Base-by-base conservation (phyloP, 2,113 vertebrate genomes). In the Phalacrocorax brasilianus region DNA sequence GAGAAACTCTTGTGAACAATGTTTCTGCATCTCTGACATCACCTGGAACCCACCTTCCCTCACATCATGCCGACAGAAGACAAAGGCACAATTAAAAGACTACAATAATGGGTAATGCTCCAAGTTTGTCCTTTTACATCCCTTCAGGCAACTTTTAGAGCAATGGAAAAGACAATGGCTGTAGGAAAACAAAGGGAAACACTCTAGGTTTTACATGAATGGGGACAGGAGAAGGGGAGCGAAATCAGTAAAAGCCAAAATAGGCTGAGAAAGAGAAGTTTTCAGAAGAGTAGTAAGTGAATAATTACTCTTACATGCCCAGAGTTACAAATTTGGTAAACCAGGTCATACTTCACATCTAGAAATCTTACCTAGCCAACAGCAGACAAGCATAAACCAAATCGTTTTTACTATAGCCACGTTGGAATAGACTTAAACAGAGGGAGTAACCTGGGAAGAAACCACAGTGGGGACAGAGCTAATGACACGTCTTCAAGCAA, bases 381-480 rank as follows among this genome's bases (percentile, higher is more conserved):
- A 62, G 86, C 77, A 97, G 45, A 52, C 27, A 91, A 84, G 45
- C 5, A 4, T 52, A 70, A 87, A 88, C 5, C 38, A 63, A 68
- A 44, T 56, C 12, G 82, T 72, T 92, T 90, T 87, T 85, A 85
- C 33, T 68, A 65, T 20, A 95, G 83, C 32, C 58, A 91, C 62
- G 72, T 85, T 42, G 84, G 49, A 82, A 83, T 17, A 91, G 65
- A 58, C 53, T 89, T 91, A 85, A 84, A 58, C 53, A 80, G 58
- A 94, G 65, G 86, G 90, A 94, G 90, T 85, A 95, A 86, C 76
- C 61, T n/a, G 49, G 68, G 56, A 72, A 75, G 65, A 92, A 97
- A 87, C 8, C 47, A 85, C 61, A 96, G 76, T 42, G 74, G 91
- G 92, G 94, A 97, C 92, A 96, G 74, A 91, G 67, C 73, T 97